These are phyloP conservation scores for Meloe dianella DNA, from an alignment of 2,888 invertebrate species.

Conservation along the genomic window DNA sequence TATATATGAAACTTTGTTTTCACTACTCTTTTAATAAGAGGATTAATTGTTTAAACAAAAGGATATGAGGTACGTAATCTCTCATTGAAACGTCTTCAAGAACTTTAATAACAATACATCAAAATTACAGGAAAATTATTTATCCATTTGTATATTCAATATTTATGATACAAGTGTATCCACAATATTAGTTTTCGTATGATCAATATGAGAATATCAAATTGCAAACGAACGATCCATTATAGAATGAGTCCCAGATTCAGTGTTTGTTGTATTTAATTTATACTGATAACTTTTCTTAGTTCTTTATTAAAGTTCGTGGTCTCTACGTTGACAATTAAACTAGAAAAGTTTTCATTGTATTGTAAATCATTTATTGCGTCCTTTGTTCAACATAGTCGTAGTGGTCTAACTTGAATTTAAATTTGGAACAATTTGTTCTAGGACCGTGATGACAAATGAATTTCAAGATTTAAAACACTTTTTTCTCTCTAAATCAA, in stretches of 20 bases:
- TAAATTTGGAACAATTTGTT: constrained; percentile 1
- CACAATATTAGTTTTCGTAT: neutral
- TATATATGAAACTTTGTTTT: neutral
- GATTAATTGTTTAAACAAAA: neutral
- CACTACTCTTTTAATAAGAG: neutral
- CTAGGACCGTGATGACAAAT: constrained; percentile 2
- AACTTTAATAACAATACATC: neutral
- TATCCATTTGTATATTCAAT: neutral
- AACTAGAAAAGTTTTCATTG: neutral
- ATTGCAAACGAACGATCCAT: constrained; percentile 7
- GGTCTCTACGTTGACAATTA: neutral
- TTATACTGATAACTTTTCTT: neutral
- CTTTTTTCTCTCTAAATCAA: constrained; percentile 17
- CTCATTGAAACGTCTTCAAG: neutral
- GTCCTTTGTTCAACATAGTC: neutral
- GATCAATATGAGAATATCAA: neutral
- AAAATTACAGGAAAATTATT: neutral
- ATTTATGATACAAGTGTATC: neutral
- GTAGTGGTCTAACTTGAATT: neutral
- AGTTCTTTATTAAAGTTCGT: neutral
- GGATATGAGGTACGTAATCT: neutral
- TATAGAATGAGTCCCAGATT: neutral
- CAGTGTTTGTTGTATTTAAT: neutral
- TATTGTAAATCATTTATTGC: neutral
- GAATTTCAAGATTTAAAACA: neutral